phyloP scores from a whole-genome alignment of 2,113 vertebrate genomes.

The Grus americana region DNA sequence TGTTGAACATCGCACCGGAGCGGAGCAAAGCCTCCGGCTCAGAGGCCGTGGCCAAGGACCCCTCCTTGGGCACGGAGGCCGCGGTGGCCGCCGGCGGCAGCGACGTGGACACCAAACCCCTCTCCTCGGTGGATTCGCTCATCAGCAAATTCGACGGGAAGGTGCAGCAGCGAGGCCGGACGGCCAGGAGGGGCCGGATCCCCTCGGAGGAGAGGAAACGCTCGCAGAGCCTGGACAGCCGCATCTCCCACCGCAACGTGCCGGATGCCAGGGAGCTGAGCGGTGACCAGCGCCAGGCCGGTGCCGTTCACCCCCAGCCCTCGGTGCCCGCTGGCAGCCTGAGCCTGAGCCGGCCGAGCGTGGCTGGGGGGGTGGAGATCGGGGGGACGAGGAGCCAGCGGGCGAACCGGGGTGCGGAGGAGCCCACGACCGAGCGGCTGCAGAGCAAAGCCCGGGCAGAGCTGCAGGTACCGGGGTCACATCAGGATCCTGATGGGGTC shows the following conservation, averaged over 20 bases:
- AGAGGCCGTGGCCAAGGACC: background rate
- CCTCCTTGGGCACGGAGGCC: background rate
- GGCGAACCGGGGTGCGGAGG: constrained; percentile 30
- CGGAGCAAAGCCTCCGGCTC: background rate
- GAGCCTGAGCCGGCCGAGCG: background rate
- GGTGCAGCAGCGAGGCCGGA: constrained; percentile 55
- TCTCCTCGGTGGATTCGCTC: constrained; percentile 77
- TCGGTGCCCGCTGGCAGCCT: background rate
- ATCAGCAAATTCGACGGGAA: constrained; percentile 79
- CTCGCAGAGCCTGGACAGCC: constrained; percentile 72
- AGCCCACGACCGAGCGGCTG: background rate
- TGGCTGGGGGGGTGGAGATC: background rate
- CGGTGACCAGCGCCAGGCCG: background rate
- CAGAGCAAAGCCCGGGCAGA: constrained; percentile 65
- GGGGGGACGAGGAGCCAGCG: background rate
- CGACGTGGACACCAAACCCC: constrained; percentile 84
- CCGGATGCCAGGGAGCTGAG: background rate
- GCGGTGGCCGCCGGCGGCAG: background rate
- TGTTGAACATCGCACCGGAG: constrained; percentile 9
- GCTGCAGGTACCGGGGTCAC: constrained; percentile 70
- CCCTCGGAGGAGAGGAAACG: constrained; percentile 76
- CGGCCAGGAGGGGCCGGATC: constrained; percentile 57
- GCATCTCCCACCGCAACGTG: background rate
- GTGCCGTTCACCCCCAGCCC: fast-evolving
- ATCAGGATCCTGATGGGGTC: background rate